Evolutionary conservation across 2,888 invertebrate species (phyloP), one percentile per base, ranked within the genome.

Genomic region (Schizaphis graminum): DNA sequence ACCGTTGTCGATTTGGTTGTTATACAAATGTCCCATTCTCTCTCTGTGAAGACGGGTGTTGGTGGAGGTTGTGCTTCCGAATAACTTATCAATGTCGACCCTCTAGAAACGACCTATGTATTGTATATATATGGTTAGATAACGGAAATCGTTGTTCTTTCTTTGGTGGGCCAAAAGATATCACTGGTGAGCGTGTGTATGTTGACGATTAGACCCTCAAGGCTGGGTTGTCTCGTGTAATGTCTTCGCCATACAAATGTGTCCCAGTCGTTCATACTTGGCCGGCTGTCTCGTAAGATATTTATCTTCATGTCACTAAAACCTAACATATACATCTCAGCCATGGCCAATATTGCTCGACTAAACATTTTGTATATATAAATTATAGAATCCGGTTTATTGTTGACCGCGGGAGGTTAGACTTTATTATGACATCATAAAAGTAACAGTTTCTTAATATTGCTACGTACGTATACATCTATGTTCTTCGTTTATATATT

Each of bases 21-120:
- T 53, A 28, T 56, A 85, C 91, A 84, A 85, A 91, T 91, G 77
- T 91, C n/a, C 24, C 44, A 24, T 77, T 91, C 26, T 84, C 35
- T 91, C 56, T 28, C 28, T 44, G 2, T 2, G 28, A 16, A 57
- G n/a, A 44, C 91, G 77, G n/a, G 77, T 35, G 35, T 53, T 28
- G 86, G 47, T n/a, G 7, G 13, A 35, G 10, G 47, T 41, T 77
- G 35, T 41, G 2, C n/a, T 67, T 47, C n/a, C 90, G 44, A 91
- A 91, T 85, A 85, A 91, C 91, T 91, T 91, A 85, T 85, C 91
- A 91, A 85, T 53, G 91, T 91, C 91, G 56, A 56, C n/a, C 89
- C 56, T 28, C 47, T n/a, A 44, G 61, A 61, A 61, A 61, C 35
- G 21, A 77, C 77, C 77, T 41, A 77, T 77, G 35, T 35, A 35